Evolutionary conservation across 2,888 invertebrate genomes (phyloP), one percentile per base, ranked within the genome.

Genomic region (Sipunculus nudus): DNA sequence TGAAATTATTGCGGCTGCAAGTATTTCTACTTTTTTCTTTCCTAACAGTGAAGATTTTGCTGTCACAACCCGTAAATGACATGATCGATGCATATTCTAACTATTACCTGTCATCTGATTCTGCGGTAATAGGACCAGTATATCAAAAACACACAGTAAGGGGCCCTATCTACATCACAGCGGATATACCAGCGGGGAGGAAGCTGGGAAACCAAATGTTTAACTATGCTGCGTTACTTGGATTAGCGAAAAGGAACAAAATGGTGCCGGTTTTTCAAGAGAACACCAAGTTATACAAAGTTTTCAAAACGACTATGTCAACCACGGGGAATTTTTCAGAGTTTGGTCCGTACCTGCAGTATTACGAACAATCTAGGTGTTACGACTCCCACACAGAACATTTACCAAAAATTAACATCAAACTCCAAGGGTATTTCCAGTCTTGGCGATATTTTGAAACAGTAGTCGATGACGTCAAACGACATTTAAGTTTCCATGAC

Each of bases 201-300:
- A 65, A 77, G 26, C 58, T 73, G 46, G 78, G 78, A 10, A 78
- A 78, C 56, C 70, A 72, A 47, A 72, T 77, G 73, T 78, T 77
- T 65, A 66, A 73, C 54, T 75, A 74, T 63, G 72, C 75, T 8
- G 65, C 75, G 6, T 56, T 75, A 6, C 60, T 77, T 13, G 78
- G 77, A 1, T 64, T 74, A 2, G 74, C 74, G n/a, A 48, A 58
- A 5, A 40, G 55, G 1, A 73, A 75, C 54, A 73, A 74, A 60
- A 72, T 76, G 72, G 72, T 67, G 0, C 71, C 77, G 5, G 63
- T 77, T 43, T 50, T 77, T 25, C 63, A 68, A 8, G 61, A 63
- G 26, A 45, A 63, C 23, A 52, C 69, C 2, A 59, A 61, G 10
- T 50, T 77, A 19, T 59, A 63, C 28, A 60, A 71, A 10, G 60